Evolutionary conservation across 2,113 vertebrate species (phyloP).

Genomic region (Regulus satrapa): DNA sequence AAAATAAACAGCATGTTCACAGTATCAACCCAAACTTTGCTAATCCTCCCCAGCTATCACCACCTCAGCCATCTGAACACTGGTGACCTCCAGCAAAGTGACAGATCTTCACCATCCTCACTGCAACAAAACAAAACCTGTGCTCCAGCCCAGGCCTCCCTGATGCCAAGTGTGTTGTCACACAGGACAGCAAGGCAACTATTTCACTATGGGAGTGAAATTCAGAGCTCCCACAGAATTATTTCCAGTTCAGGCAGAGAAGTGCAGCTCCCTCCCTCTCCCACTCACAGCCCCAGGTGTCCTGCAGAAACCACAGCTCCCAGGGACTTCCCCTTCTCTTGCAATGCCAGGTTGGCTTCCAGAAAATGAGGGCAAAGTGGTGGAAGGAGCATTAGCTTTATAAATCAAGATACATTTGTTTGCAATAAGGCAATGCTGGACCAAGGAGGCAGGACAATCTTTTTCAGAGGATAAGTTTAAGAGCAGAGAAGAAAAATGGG

Average conservation of each 20-base stretch:
- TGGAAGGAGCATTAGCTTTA: background rate
- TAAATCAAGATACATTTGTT: background rate
- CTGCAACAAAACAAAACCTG: background rate
- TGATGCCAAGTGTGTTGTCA: background rate
- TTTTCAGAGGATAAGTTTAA: background rate
- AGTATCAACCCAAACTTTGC: background rate
- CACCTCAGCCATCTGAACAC: background rate
- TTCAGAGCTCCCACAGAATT: background rate
- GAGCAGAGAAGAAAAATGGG: background rate
- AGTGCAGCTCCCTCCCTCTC: background rate
- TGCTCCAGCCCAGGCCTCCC: background rate
- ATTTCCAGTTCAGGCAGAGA: background rate
- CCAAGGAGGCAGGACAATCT: background rate
- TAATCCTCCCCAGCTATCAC: background rate
- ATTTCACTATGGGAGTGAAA: fast-evolving
- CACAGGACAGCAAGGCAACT: background rate
- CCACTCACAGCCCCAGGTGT: background rate
- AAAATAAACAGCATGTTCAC: background rate
- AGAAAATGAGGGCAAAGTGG: background rate
- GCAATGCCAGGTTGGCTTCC: background rate
- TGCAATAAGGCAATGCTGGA: background rate
- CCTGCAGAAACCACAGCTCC: background rate
- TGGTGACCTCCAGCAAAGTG: background rate
- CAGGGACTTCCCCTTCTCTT: background rate
- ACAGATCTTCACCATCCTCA: background rate